Percentiles rank a stretch among this genome's conserved stretches.
phyloP scores from a whole-genome alignment of 2,888 invertebrate genomes.

The Colletes collaris region DNA sequence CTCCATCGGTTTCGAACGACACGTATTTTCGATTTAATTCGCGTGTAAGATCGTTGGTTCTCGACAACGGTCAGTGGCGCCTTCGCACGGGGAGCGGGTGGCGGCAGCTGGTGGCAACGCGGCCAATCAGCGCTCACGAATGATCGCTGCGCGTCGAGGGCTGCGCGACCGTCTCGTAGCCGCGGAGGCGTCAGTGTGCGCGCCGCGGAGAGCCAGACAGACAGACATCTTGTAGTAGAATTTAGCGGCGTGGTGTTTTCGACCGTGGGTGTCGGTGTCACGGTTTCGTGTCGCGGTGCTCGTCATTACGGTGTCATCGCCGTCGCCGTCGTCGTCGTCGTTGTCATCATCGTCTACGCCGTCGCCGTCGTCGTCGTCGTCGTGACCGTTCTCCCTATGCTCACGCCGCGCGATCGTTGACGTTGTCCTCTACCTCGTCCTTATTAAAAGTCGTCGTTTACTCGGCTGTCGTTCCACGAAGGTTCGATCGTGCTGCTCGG shows the following conservation, averaged over 20 bases:
- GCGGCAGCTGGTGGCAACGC: conserved; percentile 62
- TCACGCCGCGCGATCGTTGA: conserved; percentile 33
- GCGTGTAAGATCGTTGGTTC: conserved; percentile 24
- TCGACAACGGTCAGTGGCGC: conserved; percentile 59
- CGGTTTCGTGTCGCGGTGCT: conserved; percentile 70
- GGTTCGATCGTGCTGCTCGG: conserved; percentile 40
- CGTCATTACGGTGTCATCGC: conserved; percentile 67
- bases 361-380: conserved; percentile 28
- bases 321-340: conserved; percentile 54
- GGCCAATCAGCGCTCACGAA: conserved; percentile 72
- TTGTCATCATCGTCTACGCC: conserved; percentile 48
- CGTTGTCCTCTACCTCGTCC: conserved; percentile 9
- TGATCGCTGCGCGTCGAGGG: conserved; percentile 78
- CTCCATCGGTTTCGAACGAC: too few relatives aligned
- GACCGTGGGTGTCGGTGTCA: conserved; percentile 74
- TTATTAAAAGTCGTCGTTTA: conserved; percentile 25
- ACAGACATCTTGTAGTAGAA: conserved; percentile 82
- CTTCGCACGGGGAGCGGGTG: conserved; percentile 47
- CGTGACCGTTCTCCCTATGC: conserved; percentile 39
- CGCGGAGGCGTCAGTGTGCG: conserved; percentile 79
- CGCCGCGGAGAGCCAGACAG: conserved; percentile 77
- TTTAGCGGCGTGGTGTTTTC: conserved; percentile 79
- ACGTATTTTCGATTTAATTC: not conserved
- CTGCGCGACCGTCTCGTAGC: conserved; percentile 74
- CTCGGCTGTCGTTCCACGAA: conserved; percentile 21